phyloP scores from a whole-genome alignment of 2,113 vertebrate genomes.

The Plecturocebus donacophilus region DNA sequence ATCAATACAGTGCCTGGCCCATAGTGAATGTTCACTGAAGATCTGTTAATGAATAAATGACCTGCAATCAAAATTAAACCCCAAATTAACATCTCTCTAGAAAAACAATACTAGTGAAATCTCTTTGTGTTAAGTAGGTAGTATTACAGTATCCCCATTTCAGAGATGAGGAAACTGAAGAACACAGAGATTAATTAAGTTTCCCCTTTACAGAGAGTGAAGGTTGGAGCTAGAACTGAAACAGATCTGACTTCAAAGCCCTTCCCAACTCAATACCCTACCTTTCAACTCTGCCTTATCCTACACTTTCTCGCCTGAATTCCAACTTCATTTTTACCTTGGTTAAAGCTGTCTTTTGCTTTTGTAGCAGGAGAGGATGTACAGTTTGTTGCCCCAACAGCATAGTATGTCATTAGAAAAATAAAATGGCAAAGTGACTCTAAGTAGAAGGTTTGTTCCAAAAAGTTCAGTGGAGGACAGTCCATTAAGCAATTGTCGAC shows the following conservation, averaged over 20 bases:
- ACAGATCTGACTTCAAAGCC: neutral
- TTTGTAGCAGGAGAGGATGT: neutral
- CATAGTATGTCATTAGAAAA: neutral
- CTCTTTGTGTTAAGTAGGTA: neutral
- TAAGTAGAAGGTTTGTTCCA: neutral
- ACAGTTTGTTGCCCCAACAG: neutral
- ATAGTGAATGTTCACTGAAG: neutral
- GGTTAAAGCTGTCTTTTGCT: neutral
- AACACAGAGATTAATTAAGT: neutral
- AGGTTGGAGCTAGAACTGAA: neutral
- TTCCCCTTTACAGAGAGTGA: neutral
- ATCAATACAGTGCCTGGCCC: neutral
- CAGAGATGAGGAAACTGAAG: neutral
- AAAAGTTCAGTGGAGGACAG: neutral
- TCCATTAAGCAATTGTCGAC: neutral
- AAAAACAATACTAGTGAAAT: neutral
- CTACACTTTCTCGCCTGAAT: neutral
- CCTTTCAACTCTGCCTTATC: neutral
- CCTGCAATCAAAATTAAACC: neutral
- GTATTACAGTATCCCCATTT: neutral
- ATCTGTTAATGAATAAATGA: neutral
- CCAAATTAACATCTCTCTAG: neutral
- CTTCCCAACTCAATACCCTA: neutral
- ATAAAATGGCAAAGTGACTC: neutral
- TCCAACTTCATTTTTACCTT: neutral